Conservation (phyloP, 2,113 vertebrate species). For the Gymnogyps californianus region DNA sequence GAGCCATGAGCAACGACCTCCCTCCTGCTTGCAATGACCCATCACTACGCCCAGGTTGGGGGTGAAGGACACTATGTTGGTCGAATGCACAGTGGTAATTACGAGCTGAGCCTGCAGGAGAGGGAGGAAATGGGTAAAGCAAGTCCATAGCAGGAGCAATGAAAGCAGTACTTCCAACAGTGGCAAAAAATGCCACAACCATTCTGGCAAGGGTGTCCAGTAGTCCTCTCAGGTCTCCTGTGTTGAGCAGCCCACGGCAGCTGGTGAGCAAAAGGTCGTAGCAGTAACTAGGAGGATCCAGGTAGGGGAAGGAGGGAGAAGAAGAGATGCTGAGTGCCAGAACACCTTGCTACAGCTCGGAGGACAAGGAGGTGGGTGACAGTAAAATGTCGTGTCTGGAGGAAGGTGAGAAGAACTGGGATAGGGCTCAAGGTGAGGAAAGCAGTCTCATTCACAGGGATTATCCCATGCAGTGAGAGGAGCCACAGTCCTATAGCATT, state of each 20-base stretch:
- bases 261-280: neutral
- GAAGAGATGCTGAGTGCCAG: neutral
- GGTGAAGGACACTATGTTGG: neutral
- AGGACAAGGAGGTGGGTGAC: neutral
- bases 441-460: neutral
- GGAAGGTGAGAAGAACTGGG: neutral
- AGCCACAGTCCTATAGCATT: neutral
- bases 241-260: neutral
- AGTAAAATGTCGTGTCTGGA: neutral
- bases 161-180: neutral
- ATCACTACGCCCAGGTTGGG: rapidly evolving
- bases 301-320: neutral
- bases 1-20: neutral
- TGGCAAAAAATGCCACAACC: neutral
- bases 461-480: neutral
- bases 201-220: neutral
- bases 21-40: neutral
- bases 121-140: neutral
- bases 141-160: neutral
- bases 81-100: rapidly evolving
- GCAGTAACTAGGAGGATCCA: neutral
- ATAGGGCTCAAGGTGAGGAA: neutral
- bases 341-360: neutral
- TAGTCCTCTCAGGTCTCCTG: neutral
- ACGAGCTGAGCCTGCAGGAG: neutral